Conservation (phyloP, 2,797 vertebrate species). For the Atherinosoma microstoma region DNA sequence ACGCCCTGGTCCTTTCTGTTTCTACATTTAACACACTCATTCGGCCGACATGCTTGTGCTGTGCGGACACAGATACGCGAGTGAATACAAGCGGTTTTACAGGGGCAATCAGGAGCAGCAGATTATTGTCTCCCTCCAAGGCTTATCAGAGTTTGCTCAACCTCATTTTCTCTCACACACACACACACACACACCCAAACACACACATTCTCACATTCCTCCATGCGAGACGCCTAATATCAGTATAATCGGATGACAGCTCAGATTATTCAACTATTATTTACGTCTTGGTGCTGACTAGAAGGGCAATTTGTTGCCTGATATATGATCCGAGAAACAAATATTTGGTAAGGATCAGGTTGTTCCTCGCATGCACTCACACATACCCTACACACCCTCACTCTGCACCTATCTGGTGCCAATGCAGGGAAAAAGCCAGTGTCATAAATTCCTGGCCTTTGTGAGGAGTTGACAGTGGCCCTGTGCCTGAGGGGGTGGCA, state of each 20-base stretch:
- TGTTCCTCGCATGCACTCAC: conserved; percentile 3
- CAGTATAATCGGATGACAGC: conserved; percentile 25
- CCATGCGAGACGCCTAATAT: conserved; percentile 1
- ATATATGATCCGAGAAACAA: conserved; percentile 7
- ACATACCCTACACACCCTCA: conserved; percentile 17
- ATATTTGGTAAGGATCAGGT: conserved; percentile 43
- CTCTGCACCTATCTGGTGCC: conserved; percentile 71
- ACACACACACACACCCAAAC: conserved; percentile 9
- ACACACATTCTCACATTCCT: conserved; percentile 32
- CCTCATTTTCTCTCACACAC: conserved; percentile 18
- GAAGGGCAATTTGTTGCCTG: conserved; percentile 22
- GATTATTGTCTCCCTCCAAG: conserved; percentile 42
- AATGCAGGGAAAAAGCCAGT: conserved; percentile 56
- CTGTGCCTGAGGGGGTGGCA: conserved; percentile 50
- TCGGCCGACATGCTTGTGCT: conserved; percentile 42
- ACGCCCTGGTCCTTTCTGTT: conserved; percentile 37
- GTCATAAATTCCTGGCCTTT: conserved; percentile 77
- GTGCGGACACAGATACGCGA: conserved; percentile 33
- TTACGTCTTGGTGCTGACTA: conserved; percentile 7
- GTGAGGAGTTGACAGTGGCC: conserved; percentile 70
- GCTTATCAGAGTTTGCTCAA: conserved; percentile 46
- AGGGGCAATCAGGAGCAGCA: conserved; percentile 54
- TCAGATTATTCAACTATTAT: conserved; percentile 36
- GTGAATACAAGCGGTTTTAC: conserved; percentile 55
- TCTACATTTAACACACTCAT: conserved; percentile 46